Evolutionary conservation across 2,888 invertebrate genomes (phyloP).

Genomic region (Limenitis arthemis): DNA sequence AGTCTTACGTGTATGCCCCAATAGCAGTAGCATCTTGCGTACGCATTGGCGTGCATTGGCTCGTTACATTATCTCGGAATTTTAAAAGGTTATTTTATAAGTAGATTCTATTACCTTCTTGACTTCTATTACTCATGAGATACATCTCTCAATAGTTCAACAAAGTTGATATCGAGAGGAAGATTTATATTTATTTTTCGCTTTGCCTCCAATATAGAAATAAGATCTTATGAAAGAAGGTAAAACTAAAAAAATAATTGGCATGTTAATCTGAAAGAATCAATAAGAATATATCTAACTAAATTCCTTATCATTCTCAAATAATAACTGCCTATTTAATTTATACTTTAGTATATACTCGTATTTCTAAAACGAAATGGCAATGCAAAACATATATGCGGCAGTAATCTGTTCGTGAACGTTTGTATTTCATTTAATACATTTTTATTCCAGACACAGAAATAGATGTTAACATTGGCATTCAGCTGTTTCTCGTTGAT

Average conservation of each 20-base stretch:
- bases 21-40: conserved; percentile 37
- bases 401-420: conserved; percentile 20
- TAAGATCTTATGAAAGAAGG: too few relatives aligned
- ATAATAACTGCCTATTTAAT: too few relatives aligned
- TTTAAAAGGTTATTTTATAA: conserved; percentile 60
- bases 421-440: conserved; percentile 31
- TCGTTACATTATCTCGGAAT: conserved; percentile 65
- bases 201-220: too few relatives aligned
- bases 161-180: conserved; percentile 7
- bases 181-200: conserved; percentile 1
- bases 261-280: background rate
- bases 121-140: conserved; percentile 16
- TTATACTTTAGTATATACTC: conserved; percentile 15
- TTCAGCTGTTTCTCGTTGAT: conserved; percentile 56
- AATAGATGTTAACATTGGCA: conserved; percentile 64
- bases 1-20: conserved; percentile 44
- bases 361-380: conserved; percentile 20
- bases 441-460: conserved; percentile 42
- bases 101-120: conserved; percentile 23
- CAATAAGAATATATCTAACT: background rate
- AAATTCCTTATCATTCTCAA: too few relatives aligned
- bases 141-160: conserved; percentile 11
- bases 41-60: conserved; percentile 33
- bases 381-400: conserved; percentile 20
- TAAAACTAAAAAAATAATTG: too few relatives aligned